Conservation (phyloP, 2,797 vertebrate species). For the Parotocinclus haroldoi region DNA sequence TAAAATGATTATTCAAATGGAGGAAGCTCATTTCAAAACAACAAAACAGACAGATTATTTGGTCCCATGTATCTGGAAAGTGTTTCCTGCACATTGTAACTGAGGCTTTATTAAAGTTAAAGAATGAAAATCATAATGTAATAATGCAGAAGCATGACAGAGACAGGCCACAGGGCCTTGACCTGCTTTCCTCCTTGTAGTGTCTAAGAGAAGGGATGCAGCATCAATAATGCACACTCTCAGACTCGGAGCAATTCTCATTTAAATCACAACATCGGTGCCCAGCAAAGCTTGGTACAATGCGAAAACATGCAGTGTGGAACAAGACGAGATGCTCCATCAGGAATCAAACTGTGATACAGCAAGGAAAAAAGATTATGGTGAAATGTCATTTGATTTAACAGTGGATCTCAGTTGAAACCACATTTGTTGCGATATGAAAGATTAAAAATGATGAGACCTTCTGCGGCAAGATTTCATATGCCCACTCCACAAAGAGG, state of each 20-base stretch:
- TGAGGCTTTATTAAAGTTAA: slow-evolving; percentile 64
- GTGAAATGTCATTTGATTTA: too few species aligned
- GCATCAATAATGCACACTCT: slow-evolving; percentile 49
- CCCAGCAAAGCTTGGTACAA: neutral
- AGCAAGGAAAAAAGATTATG: too few species aligned
- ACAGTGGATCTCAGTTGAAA: too few species aligned
- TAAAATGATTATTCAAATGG: too few species aligned
- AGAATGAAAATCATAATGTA: slow-evolving; percentile 73
- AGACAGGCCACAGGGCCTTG: slow-evolving; percentile 59
- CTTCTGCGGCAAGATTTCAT: too few species aligned
- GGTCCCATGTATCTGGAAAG: slow-evolving; percentile 48
- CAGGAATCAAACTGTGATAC: too few species aligned
- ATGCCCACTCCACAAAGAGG: too few species aligned
- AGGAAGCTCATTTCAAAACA: too few species aligned
- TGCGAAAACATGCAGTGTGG: neutral
- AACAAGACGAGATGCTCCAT: too few species aligned
- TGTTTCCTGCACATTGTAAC: slow-evolving; percentile 48
- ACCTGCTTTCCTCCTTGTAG: slow-evolving; percentile 66
- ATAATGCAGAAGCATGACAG: slow-evolving; percentile 70
- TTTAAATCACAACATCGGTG: slow-evolving; percentile 61
- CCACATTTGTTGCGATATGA: too few species aligned
- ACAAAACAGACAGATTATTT: neutral
- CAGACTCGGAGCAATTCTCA: slow-evolving; percentile 56
- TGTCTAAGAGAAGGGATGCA: slow-evolving; percentile 42
- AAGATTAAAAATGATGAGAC: too few species aligned